A percentile compares a stretch with the other conserved stretches of the same genome.
phyloP scores from a whole-genome alignment of 1,140 invertebrate genomes.

The Euura lappo region DNA sequence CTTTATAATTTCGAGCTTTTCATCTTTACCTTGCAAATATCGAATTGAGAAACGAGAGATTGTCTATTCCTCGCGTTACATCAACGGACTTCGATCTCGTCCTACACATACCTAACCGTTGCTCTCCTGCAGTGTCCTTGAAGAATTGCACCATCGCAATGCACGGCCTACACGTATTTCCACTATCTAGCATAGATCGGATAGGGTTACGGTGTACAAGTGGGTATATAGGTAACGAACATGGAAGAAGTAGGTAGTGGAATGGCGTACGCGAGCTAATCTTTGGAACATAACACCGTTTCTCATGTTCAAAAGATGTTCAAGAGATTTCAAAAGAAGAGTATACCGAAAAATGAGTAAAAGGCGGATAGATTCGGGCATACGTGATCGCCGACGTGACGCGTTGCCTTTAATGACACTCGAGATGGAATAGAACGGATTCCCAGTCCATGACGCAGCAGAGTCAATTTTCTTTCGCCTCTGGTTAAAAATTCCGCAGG shows the following conservation, averaged over 20 bases:
- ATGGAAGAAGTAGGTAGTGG: not conserved
- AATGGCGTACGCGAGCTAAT: not conserved
- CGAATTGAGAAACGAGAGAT: not conserved
- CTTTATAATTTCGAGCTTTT: not conserved
- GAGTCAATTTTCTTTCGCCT: too few species aligned
- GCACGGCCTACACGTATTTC: not conserved
- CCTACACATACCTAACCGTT: not conserved
- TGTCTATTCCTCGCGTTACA: not conserved
- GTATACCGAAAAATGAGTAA: too few species aligned
- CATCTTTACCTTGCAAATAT: not conserved
- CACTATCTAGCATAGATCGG: too few species aligned
- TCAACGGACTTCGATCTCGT: not conserved
- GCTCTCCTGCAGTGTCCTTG: not conserved
- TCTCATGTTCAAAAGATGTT: constrained; percentile 3
- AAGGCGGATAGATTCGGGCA: too few species aligned
- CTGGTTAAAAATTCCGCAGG: too few species aligned
- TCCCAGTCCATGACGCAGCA: too few species aligned
- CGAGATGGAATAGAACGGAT: too few species aligned
- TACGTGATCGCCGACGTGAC: too few species aligned
- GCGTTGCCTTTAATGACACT: too few species aligned
- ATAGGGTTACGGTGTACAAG: not conserved
- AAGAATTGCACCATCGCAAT: constrained; percentile 3
- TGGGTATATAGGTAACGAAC: not conserved
- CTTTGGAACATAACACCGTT: not conserved
- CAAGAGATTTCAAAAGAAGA: too few species aligned